Percentiles rank a stretch among this genome's conserved stretches.
Conservation (phyloP, 1,140 invertebrate species). For the Sycophaga agraensis region DNA sequence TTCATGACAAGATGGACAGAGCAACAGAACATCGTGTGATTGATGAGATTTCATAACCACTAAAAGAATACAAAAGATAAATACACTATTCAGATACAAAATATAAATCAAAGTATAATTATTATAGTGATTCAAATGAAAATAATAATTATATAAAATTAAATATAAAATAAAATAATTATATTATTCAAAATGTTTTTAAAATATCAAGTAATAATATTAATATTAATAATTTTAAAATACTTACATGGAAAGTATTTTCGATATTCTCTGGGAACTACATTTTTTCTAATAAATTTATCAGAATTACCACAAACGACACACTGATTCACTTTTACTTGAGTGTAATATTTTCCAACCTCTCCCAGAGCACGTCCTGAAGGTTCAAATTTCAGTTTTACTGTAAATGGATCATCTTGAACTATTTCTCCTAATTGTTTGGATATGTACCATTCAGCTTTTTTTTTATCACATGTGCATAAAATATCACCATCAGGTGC, state of each 20-base stretch:
- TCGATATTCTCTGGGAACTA: conserved; percentile 83
- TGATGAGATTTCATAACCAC: conserved; percentile 79
- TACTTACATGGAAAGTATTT: conserved; percentile 74
- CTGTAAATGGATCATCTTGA: conserved; percentile 70
- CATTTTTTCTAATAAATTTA: conserved; percentile 76
- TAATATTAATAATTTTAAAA: neutral
- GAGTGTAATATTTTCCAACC: conserved; percentile 72
- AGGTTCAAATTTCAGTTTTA: conserved; percentile 80
- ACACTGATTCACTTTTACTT: conserved; percentile 77
- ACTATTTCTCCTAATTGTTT: conserved; percentile 69
- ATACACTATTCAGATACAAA: neutral
- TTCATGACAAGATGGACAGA: conserved; percentile 76
- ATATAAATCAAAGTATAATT: neutral
- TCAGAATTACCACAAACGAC: conserved; percentile 77
- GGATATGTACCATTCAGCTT: conserved; percentile 77
- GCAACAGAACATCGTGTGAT: conserved; percentile 78
- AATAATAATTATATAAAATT: neutral
- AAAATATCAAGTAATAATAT: neutral
- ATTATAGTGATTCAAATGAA: too few species aligned
- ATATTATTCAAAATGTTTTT: neutral
- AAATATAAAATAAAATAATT: neutral
- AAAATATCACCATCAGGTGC: conserved; percentile 78
- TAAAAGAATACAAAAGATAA: conserved; percentile 41
- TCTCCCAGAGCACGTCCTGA: conserved; percentile 71
- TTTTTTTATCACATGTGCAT: conserved; percentile 80